These are phyloP conservation scores for Thymelicus lineola DNA, from an alignment of 2,888 invertebrate genomes.

Conservation along the genomic window DNA sequence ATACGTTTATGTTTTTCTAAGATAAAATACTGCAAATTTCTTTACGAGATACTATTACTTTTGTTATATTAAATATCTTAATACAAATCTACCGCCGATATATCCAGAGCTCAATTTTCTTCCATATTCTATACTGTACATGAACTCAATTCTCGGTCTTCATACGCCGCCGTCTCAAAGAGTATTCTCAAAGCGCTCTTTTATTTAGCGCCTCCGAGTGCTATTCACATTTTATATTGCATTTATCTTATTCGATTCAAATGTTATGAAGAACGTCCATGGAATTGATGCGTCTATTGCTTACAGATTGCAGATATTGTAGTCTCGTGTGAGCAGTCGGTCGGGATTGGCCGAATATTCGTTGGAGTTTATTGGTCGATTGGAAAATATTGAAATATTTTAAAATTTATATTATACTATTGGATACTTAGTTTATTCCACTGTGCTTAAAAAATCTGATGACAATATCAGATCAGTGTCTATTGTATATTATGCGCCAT, in stretches of 20 bases:
- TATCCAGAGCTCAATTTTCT: background rate
- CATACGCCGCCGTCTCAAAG: constrained; percentile 15
- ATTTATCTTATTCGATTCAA: constrained; percentile 19
- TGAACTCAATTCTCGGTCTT: constrained; percentile 20
- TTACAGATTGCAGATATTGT: background rate
- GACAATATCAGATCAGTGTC: no score
- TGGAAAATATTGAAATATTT: background rate
- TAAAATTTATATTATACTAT: no score
- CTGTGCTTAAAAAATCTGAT: no score
- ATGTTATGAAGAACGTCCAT: constrained; percentile 14
- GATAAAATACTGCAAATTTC: no score
- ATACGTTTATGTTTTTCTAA: no score
- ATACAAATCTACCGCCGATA: background rate
- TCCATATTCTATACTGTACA: constrained; percentile 1
- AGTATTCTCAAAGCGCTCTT: constrained; percentile 22
- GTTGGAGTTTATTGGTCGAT: background rate
- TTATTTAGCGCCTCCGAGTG: constrained; percentile 19
- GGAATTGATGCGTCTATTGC: constrained; percentile 1
- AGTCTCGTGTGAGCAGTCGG: background rate
- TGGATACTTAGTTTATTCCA: no score
- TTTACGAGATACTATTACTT: no score
- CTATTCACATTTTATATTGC: constrained; percentile 19
- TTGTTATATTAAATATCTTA: no score
- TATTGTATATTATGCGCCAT: no score
- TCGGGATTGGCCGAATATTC: background rate